Conservation (phyloP, 2,797 vertebrate species). For the Gastrophryne carolinensis region DNA sequence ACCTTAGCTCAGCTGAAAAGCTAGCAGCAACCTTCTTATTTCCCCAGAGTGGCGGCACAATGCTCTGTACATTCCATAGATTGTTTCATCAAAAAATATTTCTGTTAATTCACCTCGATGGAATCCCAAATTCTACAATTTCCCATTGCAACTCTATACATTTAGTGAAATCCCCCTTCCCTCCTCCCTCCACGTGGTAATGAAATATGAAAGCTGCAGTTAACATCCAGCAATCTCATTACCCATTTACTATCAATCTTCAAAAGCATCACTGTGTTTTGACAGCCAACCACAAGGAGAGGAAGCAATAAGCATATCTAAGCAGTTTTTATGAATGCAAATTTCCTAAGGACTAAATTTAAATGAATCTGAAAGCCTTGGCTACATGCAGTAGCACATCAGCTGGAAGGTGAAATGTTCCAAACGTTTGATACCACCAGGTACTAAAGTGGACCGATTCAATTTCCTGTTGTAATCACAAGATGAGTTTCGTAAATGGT, state of each 20-base stretch:
- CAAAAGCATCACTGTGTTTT: constrained; percentile 66
- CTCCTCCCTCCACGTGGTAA: constrained; percentile 52
- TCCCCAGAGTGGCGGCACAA: not conserved
- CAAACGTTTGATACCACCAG: constrained; percentile 33
- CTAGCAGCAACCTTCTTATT: not conserved
- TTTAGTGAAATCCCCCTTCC: constrained; percentile 42
- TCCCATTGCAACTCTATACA: constrained; percentile 52
- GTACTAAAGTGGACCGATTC: constrained; percentile 42
- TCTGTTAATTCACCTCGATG: constrained; percentile 59
- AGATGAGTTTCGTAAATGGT: not conserved
- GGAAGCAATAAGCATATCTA: constrained; percentile 62
- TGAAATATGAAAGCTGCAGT: constrained; percentile 63
- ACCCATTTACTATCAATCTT: constrained; percentile 66
- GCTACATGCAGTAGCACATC: constrained; percentile 23
- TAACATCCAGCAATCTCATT: constrained; percentile 68
- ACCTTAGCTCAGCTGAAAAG: not conserved
- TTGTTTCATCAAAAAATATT: constrained; percentile 60
- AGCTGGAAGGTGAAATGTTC: constrained; percentile 39
- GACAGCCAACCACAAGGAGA: constrained; percentile 63
- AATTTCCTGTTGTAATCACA: constrained; percentile 44
- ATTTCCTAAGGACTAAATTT: constrained; percentile 62
- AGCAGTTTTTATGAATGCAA: constrained; percentile 64
- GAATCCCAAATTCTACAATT: constrained; percentile 56
- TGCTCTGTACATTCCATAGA: constrained; percentile 38
- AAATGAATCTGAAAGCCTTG: constrained; percentile 57